A percentile compares a stretch with the other conserved stretches of the same genome.
Evolutionary conservation across 2,797 vertebrate species (phyloP).

Genomic region (Halcyon leucocephala): DNA sequence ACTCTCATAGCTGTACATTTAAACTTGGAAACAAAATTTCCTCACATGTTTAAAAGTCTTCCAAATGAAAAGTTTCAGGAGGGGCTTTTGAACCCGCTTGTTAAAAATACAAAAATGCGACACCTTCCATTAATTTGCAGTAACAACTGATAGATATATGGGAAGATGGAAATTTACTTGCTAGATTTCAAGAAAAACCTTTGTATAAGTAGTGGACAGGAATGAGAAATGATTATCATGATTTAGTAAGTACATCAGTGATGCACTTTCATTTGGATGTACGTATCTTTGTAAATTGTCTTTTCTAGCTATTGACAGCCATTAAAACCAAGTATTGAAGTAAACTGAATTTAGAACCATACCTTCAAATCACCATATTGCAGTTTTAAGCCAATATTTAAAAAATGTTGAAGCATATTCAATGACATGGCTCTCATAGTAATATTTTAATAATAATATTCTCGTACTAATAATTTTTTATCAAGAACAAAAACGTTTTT

Average conservation of each 20-base stretch:
- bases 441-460: too few species aligned
- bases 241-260: not conserved
- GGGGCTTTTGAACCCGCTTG: not conserved
- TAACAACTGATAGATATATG: not conserved
- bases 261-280: not conserved
- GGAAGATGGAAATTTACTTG: not conserved
- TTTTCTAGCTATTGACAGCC: not conserved
- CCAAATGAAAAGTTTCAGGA: not conserved
- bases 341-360: not conserved
- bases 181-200: not conserved
- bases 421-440: not conserved
- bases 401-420: not conserved
- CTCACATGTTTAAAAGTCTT: not conserved
- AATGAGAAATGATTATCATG: not conserved
- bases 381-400: not conserved
- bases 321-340: not conserved
- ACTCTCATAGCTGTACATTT: not conserved
- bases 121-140: not conserved
- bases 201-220: not conserved
- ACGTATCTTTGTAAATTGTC: not conserved
- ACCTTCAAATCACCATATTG: not conserved
- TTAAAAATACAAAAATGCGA: not conserved
- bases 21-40: not conserved
- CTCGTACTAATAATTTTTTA: not conserved
- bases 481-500: accelerated